Conservation (phyloP, 2,797 vertebrate species). For the Poecilia gillii region DNA sequence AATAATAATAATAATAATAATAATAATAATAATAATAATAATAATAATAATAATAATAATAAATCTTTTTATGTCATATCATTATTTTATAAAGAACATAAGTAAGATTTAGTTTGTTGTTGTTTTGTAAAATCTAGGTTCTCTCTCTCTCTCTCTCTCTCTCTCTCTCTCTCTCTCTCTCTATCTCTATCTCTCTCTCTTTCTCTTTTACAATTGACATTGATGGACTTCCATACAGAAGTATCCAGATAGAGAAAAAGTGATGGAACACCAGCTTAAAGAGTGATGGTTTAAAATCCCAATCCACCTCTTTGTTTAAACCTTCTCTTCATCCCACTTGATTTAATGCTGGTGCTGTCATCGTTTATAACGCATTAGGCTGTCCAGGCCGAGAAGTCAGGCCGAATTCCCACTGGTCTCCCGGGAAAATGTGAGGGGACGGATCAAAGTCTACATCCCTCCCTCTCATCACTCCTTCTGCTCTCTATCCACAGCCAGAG, state of each 20-base stretch:
- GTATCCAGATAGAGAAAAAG: neutral
- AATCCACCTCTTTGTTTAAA: neutral
- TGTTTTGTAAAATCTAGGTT: neutral
- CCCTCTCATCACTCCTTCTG: constrained; percentile 15
- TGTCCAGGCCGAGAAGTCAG: constrained; percentile 12
- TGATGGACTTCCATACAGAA: neutral
- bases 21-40: too few species aligned
- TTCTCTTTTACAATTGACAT: neutral
- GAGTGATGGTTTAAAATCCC: neutral
- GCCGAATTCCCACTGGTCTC: constrained; percentile 25
- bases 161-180: too few species aligned
- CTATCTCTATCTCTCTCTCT: neutral
- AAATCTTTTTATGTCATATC: neutral
- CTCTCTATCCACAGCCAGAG: constrained; percentile 19
- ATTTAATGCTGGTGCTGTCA: neutral
- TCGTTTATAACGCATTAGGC: neutral
- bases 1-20: too few species aligned
- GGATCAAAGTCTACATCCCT: constrained; percentile 33
- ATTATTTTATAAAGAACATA: neutral
- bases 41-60: too few species aligned
- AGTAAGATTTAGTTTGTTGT: neutral
- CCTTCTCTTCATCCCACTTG: neutral
- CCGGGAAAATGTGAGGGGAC: constrained; percentile 42
- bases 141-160: neutral
- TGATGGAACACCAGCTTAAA: neutral